Percentiles rank a stretch among this genome's conserved stretches.
These are phyloP conservation scores for Drosophila guanche DNA, from an alignment of 1,140 invertebrate species.

Conservation along the genomic window DNA sequence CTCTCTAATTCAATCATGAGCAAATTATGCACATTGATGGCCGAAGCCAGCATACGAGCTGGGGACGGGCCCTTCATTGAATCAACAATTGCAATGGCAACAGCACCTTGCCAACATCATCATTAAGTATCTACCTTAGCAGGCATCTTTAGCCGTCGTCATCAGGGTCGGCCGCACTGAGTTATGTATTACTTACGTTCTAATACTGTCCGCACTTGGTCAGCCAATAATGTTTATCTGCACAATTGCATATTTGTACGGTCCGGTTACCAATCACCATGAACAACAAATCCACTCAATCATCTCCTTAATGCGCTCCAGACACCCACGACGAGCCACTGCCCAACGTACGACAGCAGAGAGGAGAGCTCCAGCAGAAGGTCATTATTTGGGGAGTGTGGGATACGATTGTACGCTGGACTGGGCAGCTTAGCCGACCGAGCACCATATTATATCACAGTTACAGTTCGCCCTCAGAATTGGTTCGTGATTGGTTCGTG, in stretches of 20 bases:
- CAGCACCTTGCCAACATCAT: conserved; percentile 38
- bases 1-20: conserved; percentile 34
- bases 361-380: conserved; percentile 18
- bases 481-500: too few relatives aligned
- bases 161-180: conserved; percentile 16
- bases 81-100: conserved; percentile 19
- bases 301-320: conserved; percentile 70
- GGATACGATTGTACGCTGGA: conserved; percentile 11
- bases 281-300: conserved; percentile 77
- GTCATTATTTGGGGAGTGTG: conserved; percentile 32
- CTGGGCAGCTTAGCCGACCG: conserved; percentile 8
- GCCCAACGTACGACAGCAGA: too few relatives aligned
- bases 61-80: conserved; percentile 7
- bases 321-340: conserved; percentile 6
- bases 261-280: conserved; percentile 52
- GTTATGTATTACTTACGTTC: conserved; percentile 54
- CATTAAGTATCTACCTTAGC: background rate
- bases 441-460: conserved; percentile 6
- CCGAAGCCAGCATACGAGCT: background rate
- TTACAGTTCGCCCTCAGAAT: background rate
- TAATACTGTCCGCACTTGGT: conserved; percentile 61
- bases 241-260: conserved; percentile 66
- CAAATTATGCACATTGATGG: conserved; percentile 48
- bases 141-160: background rate
- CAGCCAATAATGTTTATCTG: conserved; percentile 63